Percentiles rank a stretch among this genome's conserved stretches.
Evolutionary conservation across 2,888 invertebrate species (phyloP).

Genomic region (Lasioglossum leucozonium): DNA sequence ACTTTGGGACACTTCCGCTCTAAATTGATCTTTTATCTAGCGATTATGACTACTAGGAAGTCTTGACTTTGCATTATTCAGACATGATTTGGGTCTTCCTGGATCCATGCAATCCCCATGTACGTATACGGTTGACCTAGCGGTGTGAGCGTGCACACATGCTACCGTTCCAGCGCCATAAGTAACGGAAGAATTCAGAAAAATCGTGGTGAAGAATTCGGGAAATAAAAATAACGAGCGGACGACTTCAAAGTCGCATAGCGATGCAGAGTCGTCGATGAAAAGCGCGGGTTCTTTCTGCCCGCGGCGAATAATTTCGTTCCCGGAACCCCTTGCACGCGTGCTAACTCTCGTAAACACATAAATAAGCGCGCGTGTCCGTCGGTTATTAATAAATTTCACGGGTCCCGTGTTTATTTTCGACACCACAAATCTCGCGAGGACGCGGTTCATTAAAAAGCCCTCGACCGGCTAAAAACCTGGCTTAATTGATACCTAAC

Average conservation of each 20-base stretch:
- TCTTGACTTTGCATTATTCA: too few species aligned
- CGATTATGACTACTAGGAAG: too few species aligned
- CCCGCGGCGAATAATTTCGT: not conserved
- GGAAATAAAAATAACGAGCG: not conserved
- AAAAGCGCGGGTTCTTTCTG: not conserved
- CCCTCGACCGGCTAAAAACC: slow-evolving; percentile 33
- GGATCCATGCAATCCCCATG: too few species aligned
- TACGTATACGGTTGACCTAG: too few species aligned
- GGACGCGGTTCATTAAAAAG: slow-evolving; percentile 58
- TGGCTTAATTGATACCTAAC: slow-evolving; percentile 53
- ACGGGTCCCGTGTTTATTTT: slow-evolving; percentile 44
- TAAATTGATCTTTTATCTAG: too few species aligned
- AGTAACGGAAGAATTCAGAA: too few species aligned
- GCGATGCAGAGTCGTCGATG: not conserved
- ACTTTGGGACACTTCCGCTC: too few species aligned
- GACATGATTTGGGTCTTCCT: too few species aligned
- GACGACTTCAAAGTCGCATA: not conserved
- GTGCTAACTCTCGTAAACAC: slow-evolving; percentile 43
- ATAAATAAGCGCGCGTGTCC: slow-evolving; percentile 48
- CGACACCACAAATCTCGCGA: slow-evolving; percentile 48
- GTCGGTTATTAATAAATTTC: slow-evolving; percentile 68
- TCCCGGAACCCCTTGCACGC: slow-evolving; percentile 6
- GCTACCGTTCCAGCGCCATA: too few species aligned
- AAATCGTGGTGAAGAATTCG: not conserved
- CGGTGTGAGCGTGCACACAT: too few species aligned